A percentile compares a stretch with the other conserved stretches of the same genome.
phyloP scores from a whole-genome alignment of 2,797 vertebrate species.

The Graptemys geographica region DNA sequence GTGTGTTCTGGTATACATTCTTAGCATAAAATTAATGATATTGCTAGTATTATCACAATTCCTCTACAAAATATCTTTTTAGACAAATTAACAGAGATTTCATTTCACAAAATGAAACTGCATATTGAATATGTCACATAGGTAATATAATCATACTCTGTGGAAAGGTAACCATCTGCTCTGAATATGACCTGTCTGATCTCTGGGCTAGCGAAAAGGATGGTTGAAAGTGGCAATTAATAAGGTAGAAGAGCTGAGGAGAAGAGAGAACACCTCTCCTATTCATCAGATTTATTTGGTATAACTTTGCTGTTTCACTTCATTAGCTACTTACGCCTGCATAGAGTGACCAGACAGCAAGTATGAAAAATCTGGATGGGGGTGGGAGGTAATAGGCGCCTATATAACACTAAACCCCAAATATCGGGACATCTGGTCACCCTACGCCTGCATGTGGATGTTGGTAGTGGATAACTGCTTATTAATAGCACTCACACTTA shows the following conservation, averaged over 20 bases:
- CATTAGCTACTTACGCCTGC: background rate
- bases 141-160: background rate
- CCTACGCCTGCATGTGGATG: background rate
- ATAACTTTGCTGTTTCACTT: background rate
- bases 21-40: background rate
- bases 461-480: background rate
- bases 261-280: background rate
- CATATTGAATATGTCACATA: background rate
- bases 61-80: background rate
- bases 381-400: too few species aligned
- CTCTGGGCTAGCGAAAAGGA: conserved; percentile 28
- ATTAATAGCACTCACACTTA: background rate
- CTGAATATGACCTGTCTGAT: conserved; percentile 26
- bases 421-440: too few species aligned
- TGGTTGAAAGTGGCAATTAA: conserved; percentile 5
- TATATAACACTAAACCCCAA: too few species aligned
- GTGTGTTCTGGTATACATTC: background rate
- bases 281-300: background rate
- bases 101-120: conserved; percentile 31
- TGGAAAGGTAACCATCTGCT: conserved; percentile 19
- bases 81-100: background rate
- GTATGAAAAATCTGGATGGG: too few species aligned
- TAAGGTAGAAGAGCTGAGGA: background rate
- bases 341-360: too few species aligned
- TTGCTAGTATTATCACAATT: background rate